Conservation (phyloP, 2,797 vertebrate genomes). For the Phylloscopus collybita region DNA sequence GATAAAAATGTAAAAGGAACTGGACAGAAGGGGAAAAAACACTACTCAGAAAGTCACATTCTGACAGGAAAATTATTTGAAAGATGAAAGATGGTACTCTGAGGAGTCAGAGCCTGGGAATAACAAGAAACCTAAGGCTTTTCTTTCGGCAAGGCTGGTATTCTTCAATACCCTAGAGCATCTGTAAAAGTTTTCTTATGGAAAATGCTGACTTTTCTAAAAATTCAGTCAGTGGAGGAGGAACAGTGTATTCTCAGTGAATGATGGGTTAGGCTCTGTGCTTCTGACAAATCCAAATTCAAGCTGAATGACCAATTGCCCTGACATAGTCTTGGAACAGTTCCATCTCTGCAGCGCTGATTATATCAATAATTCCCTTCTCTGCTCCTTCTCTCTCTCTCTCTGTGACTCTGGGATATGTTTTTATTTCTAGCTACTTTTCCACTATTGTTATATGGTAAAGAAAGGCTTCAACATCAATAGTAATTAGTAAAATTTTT, state of each 20-base stretch:
- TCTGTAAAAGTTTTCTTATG: conserved; percentile 19
- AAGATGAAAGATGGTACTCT: not conserved
- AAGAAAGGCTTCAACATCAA: not conserved
- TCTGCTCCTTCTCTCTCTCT: not conserved
- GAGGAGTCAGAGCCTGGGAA: not conserved
- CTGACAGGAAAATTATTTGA: not conserved
- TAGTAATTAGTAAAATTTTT: not conserved
- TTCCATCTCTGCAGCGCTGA: not conserved
- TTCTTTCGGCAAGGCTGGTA: not conserved
- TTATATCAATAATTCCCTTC: not conserved
- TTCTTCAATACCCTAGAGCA: not conserved
- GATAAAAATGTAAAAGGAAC: conserved; percentile 6
- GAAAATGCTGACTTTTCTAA: conserved; percentile 56
- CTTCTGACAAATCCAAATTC: conserved; percentile 23
- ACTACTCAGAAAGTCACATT: conserved; percentile 10
- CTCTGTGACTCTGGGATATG: not conserved
- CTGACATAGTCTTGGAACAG: not conserved
- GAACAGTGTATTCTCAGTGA: not conserved
- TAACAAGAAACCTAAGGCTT: conserved; percentile 2
- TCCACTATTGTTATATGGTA: not conserved
- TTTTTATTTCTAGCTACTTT: not conserved
- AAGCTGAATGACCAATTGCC: conserved; percentile 6
- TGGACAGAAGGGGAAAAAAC: not conserved
- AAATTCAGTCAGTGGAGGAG: not conserved
- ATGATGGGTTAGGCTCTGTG: not conserved